Conservation (phyloP, 2,888 invertebrate genomes). For the Nephrotoma appendiculata region DNA sequence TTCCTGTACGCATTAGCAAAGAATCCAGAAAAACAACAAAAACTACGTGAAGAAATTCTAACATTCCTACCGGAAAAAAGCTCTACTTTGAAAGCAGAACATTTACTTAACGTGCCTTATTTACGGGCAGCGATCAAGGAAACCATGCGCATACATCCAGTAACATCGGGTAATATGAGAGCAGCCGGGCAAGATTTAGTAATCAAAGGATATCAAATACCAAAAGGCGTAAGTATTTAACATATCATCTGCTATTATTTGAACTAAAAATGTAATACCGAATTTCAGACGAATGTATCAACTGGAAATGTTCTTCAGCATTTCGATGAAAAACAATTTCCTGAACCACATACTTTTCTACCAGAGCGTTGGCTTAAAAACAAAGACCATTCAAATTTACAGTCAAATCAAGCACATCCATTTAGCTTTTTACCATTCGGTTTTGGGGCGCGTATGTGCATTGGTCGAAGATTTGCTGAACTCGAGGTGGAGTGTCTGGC, state of each 20-base stretch:
- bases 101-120: conserved; percentile 39
- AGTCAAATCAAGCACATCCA: conserved; percentile 16
- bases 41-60: conserved; percentile 41
- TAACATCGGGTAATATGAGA: conserved; percentile 41
- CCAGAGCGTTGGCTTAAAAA: conserved; percentile 53
- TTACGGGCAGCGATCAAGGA: conserved; percentile 65
- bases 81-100: conserved; percentile 30
- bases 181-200: conserved; percentile 39
- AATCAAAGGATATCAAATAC: conserved; percentile 47
- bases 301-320: conserved; percentile 44
- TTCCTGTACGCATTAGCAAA: conserved; percentile 45
- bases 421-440: conserved; percentile 25
- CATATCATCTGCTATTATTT: conserved; percentile 15
- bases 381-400: conserved; percentile 5
- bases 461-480: conserved; percentile 2
- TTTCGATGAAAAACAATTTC: conserved; percentile 42
- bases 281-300: conserved; percentile 31
- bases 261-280: not conserved
- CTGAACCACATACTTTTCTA: conserved; percentile 40
- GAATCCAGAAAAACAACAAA: conserved; percentile 46
- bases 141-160: conserved; percentile 45
- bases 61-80: conserved; percentile 29
- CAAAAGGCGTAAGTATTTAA: conserved; percentile 35
- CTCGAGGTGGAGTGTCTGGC: not conserved
- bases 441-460: not conserved